These are phyloP conservation scores for Spodoptera frugiperda DNA, from an alignment of 1,140 invertebrate species.

Conservation along the genomic window DNA sequence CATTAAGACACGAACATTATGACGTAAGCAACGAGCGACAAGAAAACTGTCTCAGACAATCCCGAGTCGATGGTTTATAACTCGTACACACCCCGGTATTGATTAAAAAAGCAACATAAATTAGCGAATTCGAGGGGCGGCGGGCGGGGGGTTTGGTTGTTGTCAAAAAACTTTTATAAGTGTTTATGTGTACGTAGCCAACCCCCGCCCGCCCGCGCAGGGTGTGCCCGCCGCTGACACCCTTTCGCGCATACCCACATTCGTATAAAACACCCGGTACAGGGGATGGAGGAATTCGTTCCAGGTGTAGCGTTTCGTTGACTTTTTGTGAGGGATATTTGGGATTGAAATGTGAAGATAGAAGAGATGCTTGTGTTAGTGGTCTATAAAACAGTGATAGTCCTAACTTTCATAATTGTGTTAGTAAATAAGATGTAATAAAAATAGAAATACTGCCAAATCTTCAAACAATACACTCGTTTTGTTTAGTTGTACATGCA, in stretches of 20 bases:
- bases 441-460: no score
- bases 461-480: no score
- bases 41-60: slow-evolving; percentile 44
- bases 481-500: no score
- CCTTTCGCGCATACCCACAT: slow-evolving; percentile 83
- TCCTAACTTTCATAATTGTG: no score
- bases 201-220: slow-evolving; percentile 47
- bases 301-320: background rate
- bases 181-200: slow-evolving; percentile 82
- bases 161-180: slow-evolving; percentile 86
- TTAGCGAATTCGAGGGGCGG: slow-evolving; percentile 80
- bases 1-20: background rate
- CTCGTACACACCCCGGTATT: slow-evolving; percentile 71
- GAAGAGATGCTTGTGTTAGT: background rate
- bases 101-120: slow-evolving; percentile 86
- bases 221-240: slow-evolving; percentile 67
- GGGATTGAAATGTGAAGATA: background rate
- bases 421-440: no score
- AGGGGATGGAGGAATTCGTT: slow-evolving; percentile 48
- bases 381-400: no score
- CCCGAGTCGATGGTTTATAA: slow-evolving; percentile 74
- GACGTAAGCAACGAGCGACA: slow-evolving; percentile 33
- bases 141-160: slow-evolving; percentile 62
- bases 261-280: slow-evolving; percentile 79
- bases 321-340: background rate